phyloP scores from a whole-genome alignment of 2,888 invertebrate species.

The Heliconius aoede region DNA sequence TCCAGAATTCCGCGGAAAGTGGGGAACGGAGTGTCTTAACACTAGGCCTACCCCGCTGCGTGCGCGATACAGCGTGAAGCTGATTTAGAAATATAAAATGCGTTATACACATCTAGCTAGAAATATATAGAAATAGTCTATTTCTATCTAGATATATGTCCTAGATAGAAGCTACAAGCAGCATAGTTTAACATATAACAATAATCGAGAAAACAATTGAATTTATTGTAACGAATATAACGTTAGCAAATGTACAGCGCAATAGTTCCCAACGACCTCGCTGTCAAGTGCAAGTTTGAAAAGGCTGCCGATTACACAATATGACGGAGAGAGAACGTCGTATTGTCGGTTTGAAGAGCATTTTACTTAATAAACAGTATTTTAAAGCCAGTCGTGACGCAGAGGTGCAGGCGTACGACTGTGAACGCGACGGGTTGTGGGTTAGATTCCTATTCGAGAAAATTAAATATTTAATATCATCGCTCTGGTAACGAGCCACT shows the following conservation, averaged over 20 bases:
- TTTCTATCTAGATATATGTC: no score
- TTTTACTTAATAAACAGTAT: neutral
- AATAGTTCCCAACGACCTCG: slow-evolving; percentile 36
- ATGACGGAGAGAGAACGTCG: slow-evolving; percentile 14
- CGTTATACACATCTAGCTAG: neutral
- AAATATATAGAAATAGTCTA: neutral
- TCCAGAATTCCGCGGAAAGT: no score
- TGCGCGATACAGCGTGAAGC: no score
- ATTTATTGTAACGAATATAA: neutral
- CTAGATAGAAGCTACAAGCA: neutral
- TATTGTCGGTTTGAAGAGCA: slow-evolving; percentile 27
- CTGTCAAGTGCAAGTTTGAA: slow-evolving; percentile 23
- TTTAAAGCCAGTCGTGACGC: no score
- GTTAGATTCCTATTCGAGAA: no score
- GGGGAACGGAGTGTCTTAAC: no score
- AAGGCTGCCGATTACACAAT: slow-evolving; percentile 32
- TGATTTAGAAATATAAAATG: no score
- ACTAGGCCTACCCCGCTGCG: no score
- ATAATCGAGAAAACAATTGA: neutral
- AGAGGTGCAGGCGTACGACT: no score
- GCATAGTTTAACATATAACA: neutral
- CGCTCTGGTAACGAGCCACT: no score
- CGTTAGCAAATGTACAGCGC: slow-evolving; percentile 24
- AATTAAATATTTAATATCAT: no score
- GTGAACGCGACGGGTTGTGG: no score